These are phyloP conservation scores for Drosophila setosimentum DNA, from an alignment of 2,888 invertebrate genomes.

Conservation along the genomic window DNA sequence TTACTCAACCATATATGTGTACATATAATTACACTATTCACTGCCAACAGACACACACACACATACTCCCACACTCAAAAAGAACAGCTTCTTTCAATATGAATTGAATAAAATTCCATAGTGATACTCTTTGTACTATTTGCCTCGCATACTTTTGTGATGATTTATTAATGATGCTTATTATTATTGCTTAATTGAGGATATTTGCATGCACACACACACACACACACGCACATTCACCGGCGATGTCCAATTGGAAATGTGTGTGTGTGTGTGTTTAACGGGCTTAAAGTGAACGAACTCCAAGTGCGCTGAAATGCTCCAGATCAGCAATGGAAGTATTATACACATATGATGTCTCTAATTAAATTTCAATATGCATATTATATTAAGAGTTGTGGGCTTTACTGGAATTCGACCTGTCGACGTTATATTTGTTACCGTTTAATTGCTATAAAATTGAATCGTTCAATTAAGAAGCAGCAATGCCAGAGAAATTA, in stretches of 20 bases:
- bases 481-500: conserved; percentile 20
- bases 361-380: conserved; percentile 38
- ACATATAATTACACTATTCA: not conserved
- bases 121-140: conserved; percentile 58
- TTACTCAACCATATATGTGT: conserved; percentile 10
- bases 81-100: conserved; percentile 25
- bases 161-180: conserved; percentile 81
- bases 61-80: conserved; percentile 6
- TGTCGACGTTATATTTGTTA: conserved; percentile 16
- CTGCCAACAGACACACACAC: conserved; percentile 7
- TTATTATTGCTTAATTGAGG: conserved; percentile 80
- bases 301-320: not conserved
- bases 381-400: not conserved
- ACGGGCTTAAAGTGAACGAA: conserved; percentile 47
- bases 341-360: not conserved
- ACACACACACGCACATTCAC: not conserved
- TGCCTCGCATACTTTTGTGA: conserved; percentile 42
- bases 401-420: conserved; percentile 1
- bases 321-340: conserved; percentile 2
- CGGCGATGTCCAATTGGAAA: not conserved
- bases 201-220: conserved; percentile 60
- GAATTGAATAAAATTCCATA: conserved; percentile 26
- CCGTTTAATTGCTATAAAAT: conserved; percentile 56
- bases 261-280: conserved; percentile 33
- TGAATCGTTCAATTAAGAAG: conserved; percentile 70